phyloP scores from a whole-genome alignment of 2,113 vertebrate genomes.

The Scopus umbretta region DNA sequence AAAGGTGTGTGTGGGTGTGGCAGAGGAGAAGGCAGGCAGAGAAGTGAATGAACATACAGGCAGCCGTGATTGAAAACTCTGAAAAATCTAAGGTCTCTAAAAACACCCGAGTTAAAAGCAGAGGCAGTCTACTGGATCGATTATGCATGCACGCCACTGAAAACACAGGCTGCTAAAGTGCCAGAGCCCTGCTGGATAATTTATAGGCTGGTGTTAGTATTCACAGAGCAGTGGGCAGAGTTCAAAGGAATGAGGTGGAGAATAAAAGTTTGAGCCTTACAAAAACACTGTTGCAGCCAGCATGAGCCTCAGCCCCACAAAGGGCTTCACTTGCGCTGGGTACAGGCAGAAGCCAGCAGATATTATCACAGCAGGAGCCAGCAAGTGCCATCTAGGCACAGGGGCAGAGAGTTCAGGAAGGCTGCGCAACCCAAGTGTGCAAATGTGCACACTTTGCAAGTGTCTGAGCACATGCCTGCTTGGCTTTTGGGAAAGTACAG shows the following conservation, averaged over 20 bases:
- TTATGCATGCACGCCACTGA: constrained; percentile 65
- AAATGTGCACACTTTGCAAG: background rate
- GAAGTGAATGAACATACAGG: background rate
- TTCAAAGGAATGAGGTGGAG: constrained; percentile 62
- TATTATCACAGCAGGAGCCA: background rate
- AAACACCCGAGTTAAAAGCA: constrained; percentile 61
- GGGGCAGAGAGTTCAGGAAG: background rate
- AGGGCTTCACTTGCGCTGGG: background rate
- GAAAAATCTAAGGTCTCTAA: constrained; percentile 54
- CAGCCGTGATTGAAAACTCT: background rate
- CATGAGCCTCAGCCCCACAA: background rate
- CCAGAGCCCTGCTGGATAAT: constrained; percentile 70
- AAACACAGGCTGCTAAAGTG: constrained; percentile 52
- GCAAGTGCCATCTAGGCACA: background rate
- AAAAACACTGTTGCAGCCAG: constrained; percentile 22
- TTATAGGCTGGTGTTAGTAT: constrained; percentile 65
- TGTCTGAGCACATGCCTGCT: background rate
- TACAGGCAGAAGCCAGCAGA: background rate
- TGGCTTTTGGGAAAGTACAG: background rate
- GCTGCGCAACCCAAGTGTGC: background rate
- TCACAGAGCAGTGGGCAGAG: constrained; percentile 58
- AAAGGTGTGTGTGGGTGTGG: background rate
- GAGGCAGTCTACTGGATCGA: constrained; percentile 54
- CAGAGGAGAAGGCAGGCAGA: background rate
- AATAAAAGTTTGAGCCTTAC: constrained; percentile 54